These are phyloP conservation scores for Steinernema hermaphroditum DNA, from an alignment of 2,888 invertebrate genomes.

Conservation along the genomic window DNA sequence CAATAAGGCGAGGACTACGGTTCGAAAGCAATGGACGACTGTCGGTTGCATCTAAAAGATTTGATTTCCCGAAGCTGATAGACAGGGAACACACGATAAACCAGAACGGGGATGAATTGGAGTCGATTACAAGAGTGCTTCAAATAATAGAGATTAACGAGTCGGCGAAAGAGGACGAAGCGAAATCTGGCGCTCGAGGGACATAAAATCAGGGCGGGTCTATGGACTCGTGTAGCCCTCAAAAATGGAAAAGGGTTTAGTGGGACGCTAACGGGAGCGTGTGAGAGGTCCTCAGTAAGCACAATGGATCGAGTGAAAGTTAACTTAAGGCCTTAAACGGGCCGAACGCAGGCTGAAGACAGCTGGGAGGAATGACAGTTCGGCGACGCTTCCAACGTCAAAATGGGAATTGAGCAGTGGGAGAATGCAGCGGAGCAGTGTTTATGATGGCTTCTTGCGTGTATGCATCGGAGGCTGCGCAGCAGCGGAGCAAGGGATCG, in stretches of 20 bases:
- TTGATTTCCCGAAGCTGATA: not conserved
- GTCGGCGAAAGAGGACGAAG: conserved; percentile 13
- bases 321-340: too few relatives aligned
- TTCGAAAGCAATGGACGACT: not conserved
- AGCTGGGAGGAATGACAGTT: too few relatives aligned
- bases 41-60: conserved; percentile 23
- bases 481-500: not conserved
- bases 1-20: not conserved
- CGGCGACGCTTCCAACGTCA: too few relatives aligned
- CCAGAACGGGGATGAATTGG: conserved; percentile 6
- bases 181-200: conserved; percentile 29
- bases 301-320: too few relatives aligned
- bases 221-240: conserved; percentile 29
- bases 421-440: not conserved
- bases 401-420: not conserved
- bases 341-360: too few relatives aligned
- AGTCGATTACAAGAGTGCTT: conserved; percentile 30
- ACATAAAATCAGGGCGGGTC: conserved; percentile 30
- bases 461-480: not conserved
- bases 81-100: not conserved
- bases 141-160: conserved; percentile 31
- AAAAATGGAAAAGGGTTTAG: conserved; percentile 28
- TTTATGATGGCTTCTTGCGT: conserved; percentile 18
- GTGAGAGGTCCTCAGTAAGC: not conserved
- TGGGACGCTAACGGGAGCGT: not conserved